Base-by-base conservation (phyloP, 2,797 vertebrate genomes). In the Amblyopsis hoosieri region DNA sequence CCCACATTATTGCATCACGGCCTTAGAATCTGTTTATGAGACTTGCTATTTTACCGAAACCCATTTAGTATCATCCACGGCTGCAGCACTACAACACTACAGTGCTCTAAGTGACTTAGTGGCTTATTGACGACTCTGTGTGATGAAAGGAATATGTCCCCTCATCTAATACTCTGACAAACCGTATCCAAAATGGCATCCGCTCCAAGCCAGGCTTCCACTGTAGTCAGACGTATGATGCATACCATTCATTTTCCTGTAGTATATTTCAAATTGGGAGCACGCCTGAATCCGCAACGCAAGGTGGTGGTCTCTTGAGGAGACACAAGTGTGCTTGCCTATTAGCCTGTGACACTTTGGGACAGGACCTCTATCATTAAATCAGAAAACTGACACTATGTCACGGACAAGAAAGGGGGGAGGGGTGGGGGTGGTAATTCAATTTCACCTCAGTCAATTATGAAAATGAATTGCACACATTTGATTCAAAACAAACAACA, bases 351-450 rank as follows among this genome's bases (percentile, higher is more conserved):
- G 62, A 85, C 76, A 69, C 67, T 74, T 74, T 50, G 76, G 83
- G 84, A 88, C 87, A 85, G 81, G 75, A 82, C 72, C 88, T 74
- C 59, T 80, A 86, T 91, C 87, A 86, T 77, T 67, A 88, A 60
- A 54, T 85, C 71, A 82, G 82, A 80, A 87, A 80, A 79, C 78
- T 69, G 80, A 76, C 64, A 58, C 52, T 60, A 55, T 80, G 77
- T 84, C 79, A 85, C 81, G 85, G 86, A 81, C 84, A 70, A 48
- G 19, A 23, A 23, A 19, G 2, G 2, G 2, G 2, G 19, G 19
- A 2, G 5, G 75, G 64, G 63, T n/a, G n/a, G 60, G 61, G 62
- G 62, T 66, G 57, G 52, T 66, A 74, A 80, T 84, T 85, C 73
- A 80, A 84, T 84, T 84, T 78, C 69, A 78, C 64, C 76, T 69